These are phyloP conservation scores for Knipowitschia caucasica DNA, from an alignment of 2,797 vertebrate genomes.

Conservation along the genomic window DNA sequence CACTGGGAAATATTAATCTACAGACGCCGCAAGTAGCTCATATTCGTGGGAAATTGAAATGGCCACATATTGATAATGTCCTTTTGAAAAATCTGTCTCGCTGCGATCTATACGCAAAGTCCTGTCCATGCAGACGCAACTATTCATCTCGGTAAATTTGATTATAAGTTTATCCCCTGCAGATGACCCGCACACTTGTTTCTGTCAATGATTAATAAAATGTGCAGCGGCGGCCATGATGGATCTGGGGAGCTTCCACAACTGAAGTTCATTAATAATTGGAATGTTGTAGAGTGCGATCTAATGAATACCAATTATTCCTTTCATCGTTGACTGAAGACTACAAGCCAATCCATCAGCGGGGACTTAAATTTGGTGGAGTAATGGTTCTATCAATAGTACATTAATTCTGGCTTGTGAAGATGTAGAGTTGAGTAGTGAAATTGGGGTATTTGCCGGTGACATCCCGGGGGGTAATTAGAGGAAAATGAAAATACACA, in stretches of 20 bases:
- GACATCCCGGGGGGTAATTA: slow-evolving; percentile 89
- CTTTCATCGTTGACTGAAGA: slow-evolving; percentile 97
- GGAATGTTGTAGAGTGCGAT: slow-evolving; percentile 99
- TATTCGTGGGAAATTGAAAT: slow-evolving; percentile 35
- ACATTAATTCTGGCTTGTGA: slow-evolving; percentile 99
- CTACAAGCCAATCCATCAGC: slow-evolving; percentile 97
- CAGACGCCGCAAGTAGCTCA: slow-evolving; percentile 6
- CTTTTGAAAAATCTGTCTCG: slow-evolving; percentile 51
- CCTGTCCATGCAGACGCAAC: slow-evolving; percentile 64
- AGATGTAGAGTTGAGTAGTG: slow-evolving; percentile 96
- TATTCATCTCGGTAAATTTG: slow-evolving; percentile 74
- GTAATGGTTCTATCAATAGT: slow-evolving; percentile 99
- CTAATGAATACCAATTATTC: slow-evolving; percentile 99
- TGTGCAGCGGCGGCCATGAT: slow-evolving; percentile 85
- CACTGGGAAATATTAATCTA: slow-evolving; percentile 4
- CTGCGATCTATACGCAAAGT: slow-evolving; percentile 44
- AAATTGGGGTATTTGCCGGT: slow-evolving; percentile 84
- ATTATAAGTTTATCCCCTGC: slow-evolving; percentile 79
- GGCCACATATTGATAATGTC: slow-evolving; percentile 52
- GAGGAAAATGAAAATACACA: slow-evolving; percentile 93
- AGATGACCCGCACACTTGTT: slow-evolving; percentile 79
- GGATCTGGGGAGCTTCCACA: slow-evolving; percentile 88
- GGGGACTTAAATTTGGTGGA: slow-evolving; percentile 99
- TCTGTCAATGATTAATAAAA: slow-evolving; percentile 86
- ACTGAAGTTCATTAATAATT: slow-evolving; percentile 99